These are phyloP conservation scores for Gobius niger DNA, from an alignment of 2,113 vertebrate genomes.

Conservation along the genomic window DNA sequence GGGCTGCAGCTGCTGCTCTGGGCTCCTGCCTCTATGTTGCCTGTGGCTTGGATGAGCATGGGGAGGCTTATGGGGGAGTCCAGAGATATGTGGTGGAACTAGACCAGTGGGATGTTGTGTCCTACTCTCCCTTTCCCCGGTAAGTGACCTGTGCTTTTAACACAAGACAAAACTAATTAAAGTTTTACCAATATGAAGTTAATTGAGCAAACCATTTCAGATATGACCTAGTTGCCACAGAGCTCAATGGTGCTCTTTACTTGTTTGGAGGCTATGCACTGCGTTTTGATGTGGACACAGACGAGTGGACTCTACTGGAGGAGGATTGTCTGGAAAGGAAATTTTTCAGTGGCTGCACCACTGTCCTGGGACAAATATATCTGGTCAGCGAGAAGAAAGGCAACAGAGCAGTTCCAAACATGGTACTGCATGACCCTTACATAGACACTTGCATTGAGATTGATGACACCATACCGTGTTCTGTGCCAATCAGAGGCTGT, in stretches of 20 bases:
- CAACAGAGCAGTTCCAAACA: conserved; percentile 74
- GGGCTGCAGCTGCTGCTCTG: conserved; percentile 72
- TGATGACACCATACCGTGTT: conserved; percentile 80
- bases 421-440: conserved; percentile 86
- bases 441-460: conserved; percentile 78
- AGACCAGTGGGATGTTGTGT: conserved; percentile 84
- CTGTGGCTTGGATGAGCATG: conserved; percentile 88
- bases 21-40: conserved; percentile 80
- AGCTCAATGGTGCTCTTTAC: conserved; percentile 85
- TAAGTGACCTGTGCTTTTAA: conserved; percentile 50
- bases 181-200: not conserved
- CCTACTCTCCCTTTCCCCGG: conserved; percentile 85
- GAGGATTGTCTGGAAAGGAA: conserved; percentile 79
- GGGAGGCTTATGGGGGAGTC: conserved; percentile 83
- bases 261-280: conserved; percentile 84
- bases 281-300: conserved; percentile 82
- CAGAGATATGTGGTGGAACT: conserved; percentile 77
- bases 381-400: conserved; percentile 82
- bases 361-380: conserved; percentile 81
- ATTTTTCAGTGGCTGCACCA: conserved; percentile 86
- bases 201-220: conserved; percentile 54
- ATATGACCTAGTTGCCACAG: conserved; percentile 85
- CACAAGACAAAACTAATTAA: not conserved
- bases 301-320: conserved; percentile 82
- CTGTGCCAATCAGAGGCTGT: conserved; percentile 82